Conservation (phyloP, 2,888 invertebrate species). For the Heteromurus nitidus region DNA sequence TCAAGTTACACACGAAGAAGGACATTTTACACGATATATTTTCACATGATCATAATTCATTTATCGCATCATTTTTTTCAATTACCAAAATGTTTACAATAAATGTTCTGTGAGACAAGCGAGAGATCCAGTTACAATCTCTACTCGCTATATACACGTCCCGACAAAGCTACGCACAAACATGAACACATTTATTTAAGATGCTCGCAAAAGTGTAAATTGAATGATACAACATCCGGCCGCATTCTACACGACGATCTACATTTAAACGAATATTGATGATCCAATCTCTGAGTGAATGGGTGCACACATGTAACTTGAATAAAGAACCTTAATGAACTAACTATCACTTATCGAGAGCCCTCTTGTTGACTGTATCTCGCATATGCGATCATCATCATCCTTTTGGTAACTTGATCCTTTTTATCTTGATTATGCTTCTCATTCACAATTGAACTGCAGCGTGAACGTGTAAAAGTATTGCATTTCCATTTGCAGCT, state of each 20-base stretch:
- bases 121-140: no score
- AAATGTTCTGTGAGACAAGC: no score
- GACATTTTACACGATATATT: neutral
- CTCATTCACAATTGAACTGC: constrained; percentile 18
- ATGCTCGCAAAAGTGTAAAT: no score
- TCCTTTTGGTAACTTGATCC: constrained; percentile 59
- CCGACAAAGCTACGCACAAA: no score
- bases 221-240: constrained; percentile 47
- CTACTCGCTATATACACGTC: no score
- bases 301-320: no score
- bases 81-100: no score
- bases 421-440: constrained; percentile 54
- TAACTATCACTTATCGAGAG: constrained; percentile 31
- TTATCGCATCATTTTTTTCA: neutral
- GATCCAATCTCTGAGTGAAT: constrained; percentile 3
- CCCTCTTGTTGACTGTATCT: no score
- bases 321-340: constrained; percentile 9
- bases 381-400: no score
- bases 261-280: constrained; percentile 6
- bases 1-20: neutral
- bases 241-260: neutral
- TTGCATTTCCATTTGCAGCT: constrained; percentile 14
- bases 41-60: constrained; percentile 21
- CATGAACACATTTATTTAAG: no score
- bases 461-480: neutral